A percentile compares a stretch with the other conserved stretches of the same genome.
Evolutionary conservation across 2,797 vertebrate species (phyloP).

Genomic region (Mycteria americana): DNA sequence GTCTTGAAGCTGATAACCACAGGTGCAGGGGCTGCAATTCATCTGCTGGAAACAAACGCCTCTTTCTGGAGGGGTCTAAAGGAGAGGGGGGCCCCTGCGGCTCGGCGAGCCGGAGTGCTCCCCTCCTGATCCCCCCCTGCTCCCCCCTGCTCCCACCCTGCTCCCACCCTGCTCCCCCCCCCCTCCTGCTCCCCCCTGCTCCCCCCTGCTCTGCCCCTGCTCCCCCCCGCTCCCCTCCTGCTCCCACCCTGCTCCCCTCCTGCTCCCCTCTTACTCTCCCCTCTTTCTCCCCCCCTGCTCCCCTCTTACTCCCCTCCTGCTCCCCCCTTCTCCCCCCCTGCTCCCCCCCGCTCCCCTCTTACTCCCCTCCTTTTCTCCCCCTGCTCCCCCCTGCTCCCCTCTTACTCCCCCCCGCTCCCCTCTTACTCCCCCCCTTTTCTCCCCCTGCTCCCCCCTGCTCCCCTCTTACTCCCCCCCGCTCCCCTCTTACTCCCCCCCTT

Average conservation of each 20-base stretch:
- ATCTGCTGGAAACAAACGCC: conserved; percentile 26
- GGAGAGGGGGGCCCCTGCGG: not conserved
- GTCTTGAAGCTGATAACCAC: conserved; percentile 26
- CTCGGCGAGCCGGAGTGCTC: not conserved
- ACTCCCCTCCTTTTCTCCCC: no score
- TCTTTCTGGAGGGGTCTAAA: conserved; percentile 55
- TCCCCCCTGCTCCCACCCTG: not conserved
- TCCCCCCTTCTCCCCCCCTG: no score
- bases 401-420: not conserved
- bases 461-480: conserved; percentile 15
- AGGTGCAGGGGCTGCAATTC: conserved; percentile 58
- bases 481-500: not conserved
- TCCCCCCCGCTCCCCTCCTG: no score
- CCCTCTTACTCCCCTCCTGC: no score
- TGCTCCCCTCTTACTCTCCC: no score
- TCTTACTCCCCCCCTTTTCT: conserved; percentile 12
- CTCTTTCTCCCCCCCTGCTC: no score
- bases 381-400: no score
- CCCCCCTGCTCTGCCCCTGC: not conserved
- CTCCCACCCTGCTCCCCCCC: no score
- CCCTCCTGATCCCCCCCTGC: conserved; percentile 14
- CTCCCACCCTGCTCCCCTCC: no score
- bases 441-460: not conserved
- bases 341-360: no score
- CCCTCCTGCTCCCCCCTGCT: no score